phyloP scores from a whole-genome alignment of 2,888 invertebrate species.

The Drosophila nigricruria region DNA sequence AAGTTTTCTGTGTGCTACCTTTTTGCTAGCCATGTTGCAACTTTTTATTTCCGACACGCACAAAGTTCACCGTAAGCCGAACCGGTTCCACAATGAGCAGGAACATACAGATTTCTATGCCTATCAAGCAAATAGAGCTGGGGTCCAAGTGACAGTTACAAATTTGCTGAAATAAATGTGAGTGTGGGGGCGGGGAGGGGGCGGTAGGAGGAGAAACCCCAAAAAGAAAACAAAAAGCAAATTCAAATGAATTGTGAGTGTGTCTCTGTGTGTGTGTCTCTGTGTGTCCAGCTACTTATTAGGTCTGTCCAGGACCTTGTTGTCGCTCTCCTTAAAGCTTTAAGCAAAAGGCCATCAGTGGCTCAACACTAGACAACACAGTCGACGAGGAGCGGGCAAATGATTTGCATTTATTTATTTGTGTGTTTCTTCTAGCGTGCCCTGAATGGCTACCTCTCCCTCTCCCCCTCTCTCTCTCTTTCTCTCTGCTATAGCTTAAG shows the following conservation, averaged over 20 bases:
- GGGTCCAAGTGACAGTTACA: constrained; percentile 77
- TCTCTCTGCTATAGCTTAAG: constrained; percentile 21
- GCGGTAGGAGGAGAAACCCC: not conserved
- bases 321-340: constrained; percentile 2
- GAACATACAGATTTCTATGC: constrained; percentile 45
- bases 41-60: constrained; percentile 46
- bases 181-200: not conserved
- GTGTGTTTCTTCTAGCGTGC: constrained; percentile 10
- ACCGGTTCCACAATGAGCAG: constrained; percentile 39
- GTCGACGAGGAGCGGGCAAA: constrained; percentile 33
- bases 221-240: constrained; percentile 30
- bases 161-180: constrained; percentile 72
- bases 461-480: constrained; percentile 29
- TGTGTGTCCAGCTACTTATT: constrained; percentile 46
- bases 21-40: constrained; percentile 39
- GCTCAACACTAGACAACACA: constrained; percentile 49
- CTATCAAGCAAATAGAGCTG: constrained; percentile 36
- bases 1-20: constrained; percentile 70
- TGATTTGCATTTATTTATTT: constrained; percentile 76
- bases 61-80: constrained; percentile 49
- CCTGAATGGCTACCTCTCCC: not conserved
- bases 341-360: constrained; percentile 34
- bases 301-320: constrained; percentile 40
- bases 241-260: constrained; percentile 60
- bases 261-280: not conserved